A percentile compares a stretch with the other conserved stretches of the same genome.
These are phyloP conservation scores for Paramacrobiotus metropolitanus DNA, from an alignment of 1,140 invertebrate species.

Conservation along the genomic window DNA sequence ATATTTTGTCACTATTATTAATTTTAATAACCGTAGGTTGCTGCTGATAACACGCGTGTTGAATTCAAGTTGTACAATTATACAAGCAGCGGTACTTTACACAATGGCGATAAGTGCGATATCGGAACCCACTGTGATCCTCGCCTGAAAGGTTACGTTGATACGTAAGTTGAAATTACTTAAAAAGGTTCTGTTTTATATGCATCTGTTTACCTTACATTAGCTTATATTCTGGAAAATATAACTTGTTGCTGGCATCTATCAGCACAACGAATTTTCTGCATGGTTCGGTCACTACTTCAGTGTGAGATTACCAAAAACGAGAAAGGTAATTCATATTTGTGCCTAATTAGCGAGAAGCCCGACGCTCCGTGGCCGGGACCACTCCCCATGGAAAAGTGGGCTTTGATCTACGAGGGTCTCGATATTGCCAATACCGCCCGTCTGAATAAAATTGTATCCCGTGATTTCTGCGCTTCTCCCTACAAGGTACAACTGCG, in stretches of 20 bases:
- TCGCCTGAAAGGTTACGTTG: background rate
- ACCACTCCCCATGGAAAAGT: background rate
- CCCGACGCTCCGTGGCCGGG: background rate
- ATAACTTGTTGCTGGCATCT: too few relatives aligned
- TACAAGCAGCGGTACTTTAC: background rate
- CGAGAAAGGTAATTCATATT: too few relatives aligned
- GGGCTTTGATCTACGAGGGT: background rate
- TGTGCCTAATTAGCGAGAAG: background rate
- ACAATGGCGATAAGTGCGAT: background rate
- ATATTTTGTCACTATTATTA: too few relatives aligned
- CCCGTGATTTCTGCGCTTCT: background rate
- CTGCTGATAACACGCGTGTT: background rate
- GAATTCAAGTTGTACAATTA: background rate
- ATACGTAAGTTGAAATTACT: background rate
- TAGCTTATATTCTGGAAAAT: too few relatives aligned
- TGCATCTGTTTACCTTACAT: background rate
- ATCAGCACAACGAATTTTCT: too few relatives aligned
- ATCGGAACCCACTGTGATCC: constrained; percentile 1
- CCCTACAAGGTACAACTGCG: background rate
- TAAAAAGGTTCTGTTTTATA: background rate
- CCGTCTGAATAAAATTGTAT: background rate
- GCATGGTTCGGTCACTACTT: too few relatives aligned
- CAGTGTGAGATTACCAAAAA: too few relatives aligned
- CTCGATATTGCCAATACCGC: background rate
- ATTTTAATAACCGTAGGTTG: too few relatives aligned